Evolutionary conservation across 2,113 vertebrate genomes (phyloP).

Genomic region (Cyprinus carpio): DNA sequence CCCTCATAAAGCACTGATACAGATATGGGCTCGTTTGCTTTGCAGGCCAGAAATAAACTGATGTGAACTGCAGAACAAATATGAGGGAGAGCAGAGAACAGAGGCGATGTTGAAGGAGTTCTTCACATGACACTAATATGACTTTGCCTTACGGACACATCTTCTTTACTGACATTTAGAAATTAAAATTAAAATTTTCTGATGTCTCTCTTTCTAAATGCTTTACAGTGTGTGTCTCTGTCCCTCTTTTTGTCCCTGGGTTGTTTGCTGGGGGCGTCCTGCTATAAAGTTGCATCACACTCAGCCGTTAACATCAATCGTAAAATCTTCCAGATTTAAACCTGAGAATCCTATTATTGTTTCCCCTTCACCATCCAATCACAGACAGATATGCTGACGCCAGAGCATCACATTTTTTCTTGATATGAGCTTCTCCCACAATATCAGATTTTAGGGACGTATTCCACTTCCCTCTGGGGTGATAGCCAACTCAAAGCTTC

Average conservation of each 20-base stretch:
- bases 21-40: background rate
- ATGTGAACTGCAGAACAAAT: slow-evolving; percentile 6
- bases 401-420: slow-evolving; percentile 21
- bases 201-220: background rate
- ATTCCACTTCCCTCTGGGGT: background rate
- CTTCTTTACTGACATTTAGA: slow-evolving; percentile 18
- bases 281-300: slow-evolving; percentile 13
- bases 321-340: slow-evolving; percentile 25
- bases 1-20: slow-evolving; percentile 5
- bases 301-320: slow-evolving; percentile 18
- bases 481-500: background rate
- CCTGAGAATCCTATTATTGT: background rate
- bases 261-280: slow-evolving; percentile 2
- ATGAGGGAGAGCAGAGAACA: background rate
- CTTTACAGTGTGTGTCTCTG: background rate
- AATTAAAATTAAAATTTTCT: background rate
- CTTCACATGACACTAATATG: slow-evolving; percentile 15
- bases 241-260: background rate
- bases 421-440: slow-evolving; percentile 24
- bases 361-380: background rate
- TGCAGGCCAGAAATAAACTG: background rate
- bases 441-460: background rate
- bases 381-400: slow-evolving; percentile 19
- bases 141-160: background rate
- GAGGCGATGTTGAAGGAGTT: background rate